Evolutionary conservation across 2,797 vertebrate species (phyloP).

Genomic region (Emydoidea blandingii): DNA sequence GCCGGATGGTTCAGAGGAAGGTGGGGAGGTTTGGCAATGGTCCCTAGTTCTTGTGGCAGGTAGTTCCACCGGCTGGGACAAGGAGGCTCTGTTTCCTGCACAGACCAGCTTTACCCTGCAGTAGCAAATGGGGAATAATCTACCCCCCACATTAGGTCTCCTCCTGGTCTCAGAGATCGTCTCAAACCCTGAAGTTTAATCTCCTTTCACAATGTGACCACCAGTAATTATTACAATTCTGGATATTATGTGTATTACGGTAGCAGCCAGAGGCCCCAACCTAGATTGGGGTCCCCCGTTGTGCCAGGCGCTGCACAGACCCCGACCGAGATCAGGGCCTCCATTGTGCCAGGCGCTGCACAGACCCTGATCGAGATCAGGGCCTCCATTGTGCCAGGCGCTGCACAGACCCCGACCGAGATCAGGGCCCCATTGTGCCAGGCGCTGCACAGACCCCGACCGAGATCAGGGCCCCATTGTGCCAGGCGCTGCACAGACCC

Average conservation of each 20-base stretch:
- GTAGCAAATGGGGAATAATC: background rate
- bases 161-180: background rate
- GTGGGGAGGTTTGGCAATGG: background rate
- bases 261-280: background rate
- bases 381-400: too few relatives aligned
- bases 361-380: too few relatives aligned
- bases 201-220: background rate
- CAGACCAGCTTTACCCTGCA: background rate
- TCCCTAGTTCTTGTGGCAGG: background rate
- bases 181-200: background rate
- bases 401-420: too few relatives aligned
- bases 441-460: background rate
- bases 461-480: too few relatives aligned
- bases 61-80: background rate
- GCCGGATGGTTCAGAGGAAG: background rate
- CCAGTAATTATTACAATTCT: too few relatives aligned
- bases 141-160: background rate
- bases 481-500: too few relatives aligned
- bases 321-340: too few relatives aligned
- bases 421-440: too few relatives aligned
- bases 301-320: background rate
- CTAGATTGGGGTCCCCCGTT: background rate
- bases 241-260: background rate
- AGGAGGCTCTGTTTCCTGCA: background rate
- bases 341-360: too few relatives aligned